These are phyloP conservation scores for Onychostruthus taczanowskii DNA, from an alignment of 2,113 vertebrate genomes.

Conservation along the genomic window DNA sequence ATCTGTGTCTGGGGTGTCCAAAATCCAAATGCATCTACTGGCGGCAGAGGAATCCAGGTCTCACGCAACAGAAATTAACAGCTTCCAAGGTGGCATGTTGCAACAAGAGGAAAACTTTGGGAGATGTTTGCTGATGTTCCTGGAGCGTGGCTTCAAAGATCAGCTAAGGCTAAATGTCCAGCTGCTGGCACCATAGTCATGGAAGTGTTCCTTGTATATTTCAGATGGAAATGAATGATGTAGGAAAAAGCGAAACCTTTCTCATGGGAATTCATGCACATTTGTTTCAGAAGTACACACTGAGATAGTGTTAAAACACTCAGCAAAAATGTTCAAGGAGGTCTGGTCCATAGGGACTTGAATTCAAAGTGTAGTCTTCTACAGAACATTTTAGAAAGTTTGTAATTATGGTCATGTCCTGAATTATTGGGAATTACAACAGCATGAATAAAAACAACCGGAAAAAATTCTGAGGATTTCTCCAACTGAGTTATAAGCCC, in stretches of 20 bases:
- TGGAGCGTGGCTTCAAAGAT: neutral
- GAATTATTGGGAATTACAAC: neutral
- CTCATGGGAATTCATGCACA: neutral
- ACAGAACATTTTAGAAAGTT: neutral
- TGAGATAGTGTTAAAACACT: neutral
- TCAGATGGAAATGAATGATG: neutral
- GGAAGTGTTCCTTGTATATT: neutral
- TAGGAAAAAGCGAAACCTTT: neutral
- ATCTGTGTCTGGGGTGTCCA: neutral
- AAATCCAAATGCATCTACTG: neutral
- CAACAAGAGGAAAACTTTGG: neutral
- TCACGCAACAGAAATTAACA: neutral
- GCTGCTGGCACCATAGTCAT: neutral
- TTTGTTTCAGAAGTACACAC: neutral
- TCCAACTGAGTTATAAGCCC: neutral
- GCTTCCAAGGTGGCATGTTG: neutral
- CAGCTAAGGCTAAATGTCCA: neutral
- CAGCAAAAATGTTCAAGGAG: neutral
- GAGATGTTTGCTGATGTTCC: neutral
- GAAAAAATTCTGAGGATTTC: neutral
- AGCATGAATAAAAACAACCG: neutral
- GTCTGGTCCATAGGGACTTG: neutral
- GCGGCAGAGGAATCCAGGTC: neutral
- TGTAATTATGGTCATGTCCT: neutral
- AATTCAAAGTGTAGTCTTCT: neutral